These are phyloP conservation scores for Leucozona laternaria DNA, from an alignment of 2,888 invertebrate genomes.

Conservation along the genomic window DNA sequence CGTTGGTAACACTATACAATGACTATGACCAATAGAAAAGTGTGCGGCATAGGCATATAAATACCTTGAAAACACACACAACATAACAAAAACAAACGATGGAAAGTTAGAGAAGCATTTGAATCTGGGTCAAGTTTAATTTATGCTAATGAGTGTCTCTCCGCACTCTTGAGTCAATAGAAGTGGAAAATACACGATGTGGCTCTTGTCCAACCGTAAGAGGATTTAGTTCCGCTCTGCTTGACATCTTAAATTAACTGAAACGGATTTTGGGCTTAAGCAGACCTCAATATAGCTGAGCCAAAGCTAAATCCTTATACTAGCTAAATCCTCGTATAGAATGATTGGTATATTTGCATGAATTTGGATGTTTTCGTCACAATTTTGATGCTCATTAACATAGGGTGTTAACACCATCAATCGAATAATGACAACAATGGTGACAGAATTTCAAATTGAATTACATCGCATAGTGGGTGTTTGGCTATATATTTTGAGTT, in stretches of 20 bases:
- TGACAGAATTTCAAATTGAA: not conserved
- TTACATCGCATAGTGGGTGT: not conserved
- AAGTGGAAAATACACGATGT: not conserved
- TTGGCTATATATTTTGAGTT: not conserved
- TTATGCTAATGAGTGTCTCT: slow-evolving; percentile 72
- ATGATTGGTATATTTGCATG: slow-evolving; percentile 21
- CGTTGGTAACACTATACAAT: slow-evolving; percentile 26
- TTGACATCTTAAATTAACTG: slow-evolving; percentile 62
- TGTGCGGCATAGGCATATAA: not conserved
- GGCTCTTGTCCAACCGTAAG: slow-evolving; percentile 24
- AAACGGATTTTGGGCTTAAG: slow-evolving; percentile 36
- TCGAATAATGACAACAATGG: slow-evolving; percentile 7
- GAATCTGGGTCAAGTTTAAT: slow-evolving; percentile 73
- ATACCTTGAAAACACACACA: slow-evolving; percentile 39
- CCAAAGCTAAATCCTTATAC: not conserved
- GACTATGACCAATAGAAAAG: slow-evolving; percentile 17
- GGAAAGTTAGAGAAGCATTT: not conserved
- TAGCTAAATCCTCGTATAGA: not conserved
- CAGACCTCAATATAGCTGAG: slow-evolving; percentile 1
- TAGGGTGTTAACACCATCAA: slow-evolving; percentile 23
- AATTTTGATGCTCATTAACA: slow-evolving; percentile 50
- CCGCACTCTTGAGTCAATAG: slow-evolving; percentile 32
- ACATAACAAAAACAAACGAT: not conserved
- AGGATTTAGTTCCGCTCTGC: slow-evolving; percentile 53
- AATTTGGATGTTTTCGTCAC: slow-evolving; percentile 43